A percentile compares a stretch with the other conserved stretches of the same genome.
These are phyloP conservation scores for Dolichallabes microphthalmus DNA, from an alignment of 2,113 vertebrate species.

Conservation along the genomic window DNA sequence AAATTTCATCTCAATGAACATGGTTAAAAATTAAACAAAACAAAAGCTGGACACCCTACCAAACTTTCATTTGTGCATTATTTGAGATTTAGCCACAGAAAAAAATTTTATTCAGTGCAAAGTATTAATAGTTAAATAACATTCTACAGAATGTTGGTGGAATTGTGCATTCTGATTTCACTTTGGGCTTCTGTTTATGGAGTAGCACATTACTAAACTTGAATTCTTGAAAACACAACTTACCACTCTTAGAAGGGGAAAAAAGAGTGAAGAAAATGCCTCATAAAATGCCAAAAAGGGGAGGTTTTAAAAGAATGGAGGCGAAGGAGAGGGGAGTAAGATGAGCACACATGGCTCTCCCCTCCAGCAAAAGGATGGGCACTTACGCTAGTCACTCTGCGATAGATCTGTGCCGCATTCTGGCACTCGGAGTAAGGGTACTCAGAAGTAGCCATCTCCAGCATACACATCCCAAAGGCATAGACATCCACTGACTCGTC, in stretches of 20 bases:
- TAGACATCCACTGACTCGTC: conserved; percentile 99
- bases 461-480: conserved; percentile 99
- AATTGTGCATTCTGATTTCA: background rate
- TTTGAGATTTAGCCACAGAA: background rate
- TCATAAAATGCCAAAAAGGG: conserved; percentile 45
- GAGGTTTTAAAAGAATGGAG: conserved; percentile 52
- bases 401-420: conserved; percentile 99
- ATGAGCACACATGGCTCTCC: conserved; percentile 56
- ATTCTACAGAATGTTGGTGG: background rate
- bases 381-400: conserved; percentile 99
- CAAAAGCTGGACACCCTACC: background rate
- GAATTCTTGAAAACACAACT: conserved; percentile 48
- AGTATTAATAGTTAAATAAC: background rate
- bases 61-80: background rate
- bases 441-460: conserved; percentile 99
- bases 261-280: conserved; percentile 47
- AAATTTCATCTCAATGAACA: background rate
- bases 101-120: background rate
- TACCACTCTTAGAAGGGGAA: conserved; percentile 47
- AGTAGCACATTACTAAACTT: background rate
- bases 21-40: background rate
- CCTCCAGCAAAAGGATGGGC: conserved; percentile 48
- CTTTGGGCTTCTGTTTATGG: background rate
- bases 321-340: conserved; percentile 51
- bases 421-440: conserved; percentile 99